A percentile compares a stretch with the other conserved stretches of the same genome.
phyloP scores from a whole-genome alignment of 2,113 vertebrate species.

The Bubalus kerabau region DNA sequence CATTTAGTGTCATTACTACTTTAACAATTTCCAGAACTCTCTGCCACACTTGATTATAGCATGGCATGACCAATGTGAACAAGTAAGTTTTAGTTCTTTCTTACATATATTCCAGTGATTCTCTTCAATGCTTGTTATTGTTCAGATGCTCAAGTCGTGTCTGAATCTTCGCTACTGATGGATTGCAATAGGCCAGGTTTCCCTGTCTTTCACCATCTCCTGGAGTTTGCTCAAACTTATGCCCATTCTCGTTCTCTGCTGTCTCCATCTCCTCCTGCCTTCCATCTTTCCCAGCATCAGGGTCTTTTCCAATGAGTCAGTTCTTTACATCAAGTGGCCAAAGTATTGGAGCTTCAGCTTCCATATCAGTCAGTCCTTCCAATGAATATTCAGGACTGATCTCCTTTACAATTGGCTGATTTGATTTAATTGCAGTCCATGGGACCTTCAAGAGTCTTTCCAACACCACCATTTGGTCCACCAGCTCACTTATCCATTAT shows the following conservation, averaged over 20 bases:
- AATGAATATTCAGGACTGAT: not conserved
- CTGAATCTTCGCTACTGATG: not conserved
- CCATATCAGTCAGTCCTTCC: not conserved
- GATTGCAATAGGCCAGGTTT: not conserved
- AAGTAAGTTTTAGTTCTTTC: not conserved
- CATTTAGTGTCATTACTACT: not conserved
- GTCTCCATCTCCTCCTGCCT: not conserved
- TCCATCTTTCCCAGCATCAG: not conserved
- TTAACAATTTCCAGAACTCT: not conserved
- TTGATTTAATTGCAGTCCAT: not conserved
- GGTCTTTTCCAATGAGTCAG: not conserved
- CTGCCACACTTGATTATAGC: not conserved
- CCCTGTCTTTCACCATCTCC: not conserved
- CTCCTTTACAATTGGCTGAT: fast-evolving
- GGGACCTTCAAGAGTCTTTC: not conserved
- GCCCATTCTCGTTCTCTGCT: not conserved
- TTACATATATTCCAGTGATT: not conserved
- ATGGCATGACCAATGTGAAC: not conserved
- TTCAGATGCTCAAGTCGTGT: not conserved
- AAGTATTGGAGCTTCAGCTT: not conserved
- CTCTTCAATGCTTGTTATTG: not conserved
- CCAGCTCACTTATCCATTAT: not conserved
- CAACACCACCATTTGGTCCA: not conserved
- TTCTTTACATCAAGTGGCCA: not conserved
- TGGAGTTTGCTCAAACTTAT: not conserved